A percentile compares a stretch with the other conserved stretches of the same genome.
Conservation (phyloP, 2,113 vertebrate genomes). For the Mormyrus lacerda region DNA sequence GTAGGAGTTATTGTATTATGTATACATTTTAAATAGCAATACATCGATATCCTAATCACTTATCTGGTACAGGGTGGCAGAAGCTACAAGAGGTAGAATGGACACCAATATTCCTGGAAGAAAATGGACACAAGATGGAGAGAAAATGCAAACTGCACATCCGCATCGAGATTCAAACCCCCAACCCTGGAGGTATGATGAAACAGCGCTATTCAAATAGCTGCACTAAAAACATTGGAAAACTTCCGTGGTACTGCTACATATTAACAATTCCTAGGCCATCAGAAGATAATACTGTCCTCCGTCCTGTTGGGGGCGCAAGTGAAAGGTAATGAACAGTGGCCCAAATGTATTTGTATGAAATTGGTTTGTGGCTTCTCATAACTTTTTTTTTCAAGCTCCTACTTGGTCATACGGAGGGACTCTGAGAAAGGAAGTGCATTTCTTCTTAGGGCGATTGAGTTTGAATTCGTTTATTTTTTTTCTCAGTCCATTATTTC, state of each 20-base stretch:
- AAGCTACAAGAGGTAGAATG: background rate
- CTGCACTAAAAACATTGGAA: background rate
- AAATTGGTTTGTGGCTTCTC: slow-evolving; percentile 37
- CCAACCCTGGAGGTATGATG: background rate
- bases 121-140: background rate
- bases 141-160: background rate
- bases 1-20: background rate
- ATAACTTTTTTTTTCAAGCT: slow-evolving; percentile 45
- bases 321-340: background rate
- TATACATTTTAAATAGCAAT: background rate
- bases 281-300: background rate
- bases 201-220: background rate
- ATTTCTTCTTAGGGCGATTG: background rate
- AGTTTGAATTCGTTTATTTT: background rate
- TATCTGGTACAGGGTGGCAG: background rate
- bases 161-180: background rate
- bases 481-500: background rate
- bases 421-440: slow-evolving; percentile 7
- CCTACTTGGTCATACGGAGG: background rate
- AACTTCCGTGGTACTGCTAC: background rate
- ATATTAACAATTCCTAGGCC: background rate
- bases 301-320: slow-evolving; percentile 37
- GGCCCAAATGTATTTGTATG: slow-evolving; percentile 33
- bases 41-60: background rate
- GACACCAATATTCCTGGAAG: background rate